phyloP scores from a whole-genome alignment of 2,797 vertebrate genomes.

The Anomalospiza imberbis region DNA sequence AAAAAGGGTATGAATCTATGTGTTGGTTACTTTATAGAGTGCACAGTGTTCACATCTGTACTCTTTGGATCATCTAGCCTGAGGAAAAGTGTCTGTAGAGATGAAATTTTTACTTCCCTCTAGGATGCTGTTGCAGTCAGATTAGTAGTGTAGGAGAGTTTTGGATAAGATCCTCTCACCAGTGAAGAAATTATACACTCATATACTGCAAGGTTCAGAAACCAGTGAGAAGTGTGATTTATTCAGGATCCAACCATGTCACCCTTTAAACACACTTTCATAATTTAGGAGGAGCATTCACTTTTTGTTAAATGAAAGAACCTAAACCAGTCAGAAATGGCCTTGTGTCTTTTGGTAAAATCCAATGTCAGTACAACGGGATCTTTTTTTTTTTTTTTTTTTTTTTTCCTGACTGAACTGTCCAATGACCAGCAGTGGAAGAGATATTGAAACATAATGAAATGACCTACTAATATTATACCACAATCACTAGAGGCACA shows the following conservation, averaged over 20 bases:
- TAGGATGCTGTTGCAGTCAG: not conserved
- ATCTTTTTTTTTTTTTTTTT: not conserved
- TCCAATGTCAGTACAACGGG: rapidly evolving
- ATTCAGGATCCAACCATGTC: not conserved
- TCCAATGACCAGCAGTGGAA: not conserved
- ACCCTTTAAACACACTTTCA: not conserved
- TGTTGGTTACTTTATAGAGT: not conserved
- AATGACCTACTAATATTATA: not conserved
- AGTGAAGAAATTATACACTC: not conserved
- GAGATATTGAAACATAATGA: not conserved
- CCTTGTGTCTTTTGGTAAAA: not conserved
- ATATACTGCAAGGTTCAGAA: not conserved
- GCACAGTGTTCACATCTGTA: not conserved
- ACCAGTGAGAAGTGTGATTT: not conserved
- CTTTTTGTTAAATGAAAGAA: not conserved
- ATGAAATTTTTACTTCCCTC: not conserved
- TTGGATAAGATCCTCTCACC: not conserved
- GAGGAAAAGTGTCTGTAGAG: not conserved
- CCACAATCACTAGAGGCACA: not conserved
- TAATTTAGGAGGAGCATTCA: not conserved
- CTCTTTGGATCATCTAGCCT: not conserved
- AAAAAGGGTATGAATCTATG: not conserved
- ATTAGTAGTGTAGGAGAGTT: not conserved
- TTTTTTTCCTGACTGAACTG: not conserved
- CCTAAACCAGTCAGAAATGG: not conserved